Evolutionary conservation across 1,140 invertebrate genomes (phyloP), one percentile per base, ranked within the genome.

Genomic region (Oryctes rhinoceros): DNA sequence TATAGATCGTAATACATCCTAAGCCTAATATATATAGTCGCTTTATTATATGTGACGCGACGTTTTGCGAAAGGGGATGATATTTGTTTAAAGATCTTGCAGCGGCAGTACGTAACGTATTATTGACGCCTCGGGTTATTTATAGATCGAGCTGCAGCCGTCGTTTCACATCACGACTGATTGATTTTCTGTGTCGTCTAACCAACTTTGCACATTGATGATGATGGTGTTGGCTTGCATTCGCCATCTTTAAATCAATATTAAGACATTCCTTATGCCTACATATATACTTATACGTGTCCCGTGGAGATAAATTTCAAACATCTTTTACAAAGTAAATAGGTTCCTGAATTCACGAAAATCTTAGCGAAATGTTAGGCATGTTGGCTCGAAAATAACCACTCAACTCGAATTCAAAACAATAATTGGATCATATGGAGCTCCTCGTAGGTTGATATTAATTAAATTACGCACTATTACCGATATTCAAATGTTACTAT

Each of bases 91-190:
- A 71, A 71, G 76, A 76, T 48, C 76, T 78, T 59, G 49, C 47
- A 35, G 30, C 53, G 11, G 62, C 30, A 79, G 65, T 79, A 44
- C 37, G 65, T 71, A 71, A 71, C 65, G 65, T 71, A 71, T 71
- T 78, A 80, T 78, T 71, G 76, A 20, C 30, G 76, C 80, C 76
- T 39, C n/a, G 6, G 76, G 80, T 62, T 80, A 59, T 80, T 80
- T 77, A 53, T 44, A 62, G 37, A 71, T 62, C 47, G 76, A 78
- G 65, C 76, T 78, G 80, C 80, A 80, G 80, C 75, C 80, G 80
- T 76, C 80, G 80, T 65, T 80, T 80, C 80, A 59, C 80, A 80
- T 80, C 76, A 80, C 80, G 59, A 77, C 47, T 78, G 80, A 77
- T 78, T 78, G 80, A 80, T 80, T 80, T 76, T 80, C 79, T 59